phyloP scores from a whole-genome alignment of 1,140 invertebrate genomes.

The Brachionus rotundiformis region DNA sequence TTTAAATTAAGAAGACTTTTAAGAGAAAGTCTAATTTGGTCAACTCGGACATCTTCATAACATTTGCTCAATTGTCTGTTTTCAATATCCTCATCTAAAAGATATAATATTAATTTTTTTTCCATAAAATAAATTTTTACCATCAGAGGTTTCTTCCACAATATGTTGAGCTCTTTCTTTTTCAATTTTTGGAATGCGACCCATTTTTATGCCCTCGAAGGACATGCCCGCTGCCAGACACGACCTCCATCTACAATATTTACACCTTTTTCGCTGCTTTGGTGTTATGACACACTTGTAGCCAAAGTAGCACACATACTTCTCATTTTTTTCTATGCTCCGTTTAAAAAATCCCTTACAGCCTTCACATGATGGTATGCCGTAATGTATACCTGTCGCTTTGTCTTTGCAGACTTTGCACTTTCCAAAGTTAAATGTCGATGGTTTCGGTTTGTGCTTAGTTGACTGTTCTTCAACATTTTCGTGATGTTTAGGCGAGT shows the following conservation, averaged over 20 bases:
- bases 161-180: not conserved
- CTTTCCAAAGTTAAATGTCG: slow-evolving; percentile 35
- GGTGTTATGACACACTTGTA: slow-evolving; percentile 62
- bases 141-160: not conserved
- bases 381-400: slow-evolving; percentile 47
- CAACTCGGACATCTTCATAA: not conserved
- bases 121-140: too few species aligned
- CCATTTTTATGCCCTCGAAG: slow-evolving; percentile 49
- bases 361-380: slow-evolving; percentile 44
- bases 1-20: slow-evolving; percentile 21
- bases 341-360: slow-evolving; percentile 53
- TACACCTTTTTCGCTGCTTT: slow-evolving; percentile 62
- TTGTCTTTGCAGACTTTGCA: slow-evolving; percentile 50
- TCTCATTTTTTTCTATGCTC: slow-evolving; percentile 64
- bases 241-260: slow-evolving; percentile 64
- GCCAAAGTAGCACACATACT: slow-evolving; percentile 64
- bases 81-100: not conserved
- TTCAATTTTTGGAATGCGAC: slow-evolving; percentile 48
- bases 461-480: not conserved
- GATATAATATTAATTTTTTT: not conserved
- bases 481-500: not conserved
- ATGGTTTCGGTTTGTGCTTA: not conserved
- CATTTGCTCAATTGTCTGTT: not conserved
- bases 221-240: slow-evolving; percentile 57
- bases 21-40: not conserved